Percentiles rank a stretch among this genome's conserved stretches.
These are phyloP conservation scores for Rhodinocichla rosea DNA, from an alignment of 2,113 vertebrate genomes.

Conservation along the genomic window DNA sequence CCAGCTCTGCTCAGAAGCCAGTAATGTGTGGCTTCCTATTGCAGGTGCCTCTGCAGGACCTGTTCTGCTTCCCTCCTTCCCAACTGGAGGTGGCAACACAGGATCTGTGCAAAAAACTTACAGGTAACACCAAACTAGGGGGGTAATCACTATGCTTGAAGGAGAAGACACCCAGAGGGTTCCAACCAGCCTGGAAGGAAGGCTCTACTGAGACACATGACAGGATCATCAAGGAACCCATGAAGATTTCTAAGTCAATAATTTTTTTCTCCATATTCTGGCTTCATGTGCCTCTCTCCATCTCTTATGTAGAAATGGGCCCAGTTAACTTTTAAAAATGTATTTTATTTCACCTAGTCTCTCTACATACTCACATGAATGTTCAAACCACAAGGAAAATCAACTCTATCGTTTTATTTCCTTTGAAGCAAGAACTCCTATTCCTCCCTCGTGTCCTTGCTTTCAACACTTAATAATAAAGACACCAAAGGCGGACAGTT, in stretches of 20 bases:
- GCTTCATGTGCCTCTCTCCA: not conserved
- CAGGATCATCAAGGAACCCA: not conserved
- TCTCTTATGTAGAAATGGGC: not conserved
- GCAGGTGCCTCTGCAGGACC: not conserved
- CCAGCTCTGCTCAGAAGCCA: not conserved
- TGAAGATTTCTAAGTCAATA: not conserved
- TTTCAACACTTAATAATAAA: not conserved
- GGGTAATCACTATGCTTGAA: not conserved
- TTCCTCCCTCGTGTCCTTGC: not conserved
- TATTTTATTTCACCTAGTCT: not conserved
- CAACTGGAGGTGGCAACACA: rapidly evolving
- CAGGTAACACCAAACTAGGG: not conserved
- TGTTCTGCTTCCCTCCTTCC: not conserved
- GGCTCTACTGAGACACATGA: not conserved
- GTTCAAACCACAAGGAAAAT: not conserved
- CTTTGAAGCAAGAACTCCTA: not conserved
- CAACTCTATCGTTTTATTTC: not conserved
- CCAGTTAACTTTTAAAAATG: not conserved
- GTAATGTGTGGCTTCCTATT: rapidly evolving
- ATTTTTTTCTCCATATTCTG: not conserved
- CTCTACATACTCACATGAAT: not conserved
- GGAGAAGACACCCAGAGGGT: not conserved
- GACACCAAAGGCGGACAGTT: not conserved
- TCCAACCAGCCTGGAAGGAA: not conserved
- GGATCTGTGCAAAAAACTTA: not conserved